These are phyloP conservation scores for Pecten maximus DNA, from an alignment of 2,888 invertebrate species.

Conservation along the genomic window DNA sequence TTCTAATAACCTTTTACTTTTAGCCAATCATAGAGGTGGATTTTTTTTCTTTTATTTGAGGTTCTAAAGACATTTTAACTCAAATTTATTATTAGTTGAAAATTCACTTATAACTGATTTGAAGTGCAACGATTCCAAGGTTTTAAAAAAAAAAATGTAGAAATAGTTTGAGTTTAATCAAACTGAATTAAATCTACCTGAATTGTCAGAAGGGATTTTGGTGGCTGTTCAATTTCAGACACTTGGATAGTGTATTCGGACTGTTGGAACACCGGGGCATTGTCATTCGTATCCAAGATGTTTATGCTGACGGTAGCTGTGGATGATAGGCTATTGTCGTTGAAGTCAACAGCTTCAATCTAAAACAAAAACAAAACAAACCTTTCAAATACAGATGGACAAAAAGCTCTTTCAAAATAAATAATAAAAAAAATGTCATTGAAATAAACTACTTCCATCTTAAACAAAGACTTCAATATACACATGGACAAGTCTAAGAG, in stretches of 20 bases:
- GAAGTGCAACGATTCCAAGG: no score
- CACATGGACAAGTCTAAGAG: no score
- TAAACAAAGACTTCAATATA: no score
- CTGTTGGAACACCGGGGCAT: constrained; percentile 56
- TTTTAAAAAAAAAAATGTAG: no score
- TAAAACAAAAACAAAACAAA: constrained; percentile 47
- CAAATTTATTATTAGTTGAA: no score
- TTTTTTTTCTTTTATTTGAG: no score
- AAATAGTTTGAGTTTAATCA: background rate
- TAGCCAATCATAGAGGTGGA: no score
- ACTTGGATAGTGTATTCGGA: constrained; percentile 42
- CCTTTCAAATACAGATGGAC: background rate
- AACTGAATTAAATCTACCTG: constrained; percentile 50
- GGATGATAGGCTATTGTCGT: constrained; percentile 42
- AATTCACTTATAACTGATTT: no score
- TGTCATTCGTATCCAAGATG: constrained; percentile 60
- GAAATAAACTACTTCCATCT: no score
- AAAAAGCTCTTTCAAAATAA: background rate
- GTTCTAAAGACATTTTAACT: no score
- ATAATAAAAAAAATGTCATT: no score
- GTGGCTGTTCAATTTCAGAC: constrained; percentile 47
- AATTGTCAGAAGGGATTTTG: constrained; percentile 48
- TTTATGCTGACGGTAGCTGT: constrained; percentile 54
- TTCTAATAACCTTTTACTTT: no score
- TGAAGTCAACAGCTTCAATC: constrained; percentile 57